A percentile compares a stretch with the other conserved stretches of the same genome.
phyloP scores from a whole-genome alignment of 2,888 invertebrate species.

The Cerceris rybyensis region DNA sequence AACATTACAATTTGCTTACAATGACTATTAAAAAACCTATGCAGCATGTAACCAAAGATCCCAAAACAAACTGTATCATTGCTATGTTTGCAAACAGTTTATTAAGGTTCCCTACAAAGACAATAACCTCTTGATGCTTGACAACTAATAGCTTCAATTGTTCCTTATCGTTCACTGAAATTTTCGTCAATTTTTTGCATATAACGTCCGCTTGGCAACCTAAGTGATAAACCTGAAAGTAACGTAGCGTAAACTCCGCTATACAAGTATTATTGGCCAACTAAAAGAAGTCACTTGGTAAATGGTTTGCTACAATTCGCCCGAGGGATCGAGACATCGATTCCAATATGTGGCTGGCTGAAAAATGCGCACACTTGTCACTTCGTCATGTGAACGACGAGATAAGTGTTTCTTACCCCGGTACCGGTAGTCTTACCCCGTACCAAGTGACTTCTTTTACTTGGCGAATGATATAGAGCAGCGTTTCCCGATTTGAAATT shows the following conservation, averaged over 20 bases:
- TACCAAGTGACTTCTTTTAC: too few species aligned
- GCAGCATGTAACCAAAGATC: conserved; percentile 37
- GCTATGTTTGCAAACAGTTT: conserved; percentile 44
- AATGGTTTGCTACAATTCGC: too few species aligned
- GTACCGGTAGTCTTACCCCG: too few species aligned
- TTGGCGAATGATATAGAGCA: too few species aligned
- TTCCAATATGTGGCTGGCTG: too few species aligned
- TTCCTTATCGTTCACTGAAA: neutral
- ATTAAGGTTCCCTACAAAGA: conserved; percentile 44
- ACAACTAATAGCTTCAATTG: conserved; percentile 31
- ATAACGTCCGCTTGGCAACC: conserved; percentile 49
- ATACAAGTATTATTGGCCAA: too few species aligned
- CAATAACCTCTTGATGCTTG: conserved; percentile 47
- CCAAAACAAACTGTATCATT: conserved; percentile 40
- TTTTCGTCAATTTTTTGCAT: conserved; percentile 25
- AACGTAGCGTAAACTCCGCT: neutral
- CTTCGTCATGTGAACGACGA: too few species aligned
- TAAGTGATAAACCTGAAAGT: conserved; percentile 45
- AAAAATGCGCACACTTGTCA: too few species aligned
- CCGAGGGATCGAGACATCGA: too few species aligned
- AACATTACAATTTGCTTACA: conserved; percentile 32
- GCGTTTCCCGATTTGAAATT: too few species aligned
- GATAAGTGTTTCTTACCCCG: too few species aligned
- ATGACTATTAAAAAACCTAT: conserved; percentile 45
- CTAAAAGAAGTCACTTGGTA: too few species aligned